A percentile compares a stretch with the other conserved stretches of the same genome.
Evolutionary conservation across 2,888 invertebrate species (phyloP).

Genomic region (Bugula neritina): DNA sequence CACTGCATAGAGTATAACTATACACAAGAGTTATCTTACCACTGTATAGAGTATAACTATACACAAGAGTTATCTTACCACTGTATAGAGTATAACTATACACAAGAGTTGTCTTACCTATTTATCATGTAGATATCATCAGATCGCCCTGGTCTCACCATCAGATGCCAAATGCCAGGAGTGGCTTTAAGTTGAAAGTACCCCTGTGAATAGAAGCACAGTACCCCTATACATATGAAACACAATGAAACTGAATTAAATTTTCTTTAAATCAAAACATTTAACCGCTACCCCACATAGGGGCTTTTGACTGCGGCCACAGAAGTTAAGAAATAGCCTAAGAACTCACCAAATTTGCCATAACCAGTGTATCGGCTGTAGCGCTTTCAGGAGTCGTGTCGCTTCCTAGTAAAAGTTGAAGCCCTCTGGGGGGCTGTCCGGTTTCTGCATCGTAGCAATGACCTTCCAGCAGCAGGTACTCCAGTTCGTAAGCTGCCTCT

Average conservation of each 20-base stretch:
- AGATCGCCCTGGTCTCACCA: conserved; percentile 84
- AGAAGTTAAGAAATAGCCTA: background rate
- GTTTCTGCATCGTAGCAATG: conserved; percentile 86
- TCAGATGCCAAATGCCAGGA: conserved; percentile 89
- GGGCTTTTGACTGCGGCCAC: too few species aligned
- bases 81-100: too few species aligned
- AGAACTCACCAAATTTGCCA: conserved; percentile 76
- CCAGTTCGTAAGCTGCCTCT: conserved; percentile 86
- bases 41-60: too few species aligned
- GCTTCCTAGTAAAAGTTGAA: conserved; percentile 91
- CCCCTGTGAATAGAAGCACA: conserved; percentile 58
- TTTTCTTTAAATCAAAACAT: too few species aligned
- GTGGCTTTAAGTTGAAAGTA: conserved; percentile 97
- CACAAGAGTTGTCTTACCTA: too few species aligned
- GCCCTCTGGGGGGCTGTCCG: conserved; percentile 88
- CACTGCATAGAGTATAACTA: too few species aligned
- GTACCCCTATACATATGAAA: background rate
- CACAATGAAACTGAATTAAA: background rate
- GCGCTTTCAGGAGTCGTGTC: conserved; percentile 56
- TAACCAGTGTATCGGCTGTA: conserved; percentile 94
- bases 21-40: too few species aligned
- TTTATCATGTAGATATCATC: conserved; percentile 87
- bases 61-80: too few species aligned
- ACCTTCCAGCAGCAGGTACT: conserved; percentile 84
- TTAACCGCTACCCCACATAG: too few species aligned